Base-by-base conservation (phyloP, 2,113 vertebrate genomes). In the Oenanthe oenanthe region DNA sequence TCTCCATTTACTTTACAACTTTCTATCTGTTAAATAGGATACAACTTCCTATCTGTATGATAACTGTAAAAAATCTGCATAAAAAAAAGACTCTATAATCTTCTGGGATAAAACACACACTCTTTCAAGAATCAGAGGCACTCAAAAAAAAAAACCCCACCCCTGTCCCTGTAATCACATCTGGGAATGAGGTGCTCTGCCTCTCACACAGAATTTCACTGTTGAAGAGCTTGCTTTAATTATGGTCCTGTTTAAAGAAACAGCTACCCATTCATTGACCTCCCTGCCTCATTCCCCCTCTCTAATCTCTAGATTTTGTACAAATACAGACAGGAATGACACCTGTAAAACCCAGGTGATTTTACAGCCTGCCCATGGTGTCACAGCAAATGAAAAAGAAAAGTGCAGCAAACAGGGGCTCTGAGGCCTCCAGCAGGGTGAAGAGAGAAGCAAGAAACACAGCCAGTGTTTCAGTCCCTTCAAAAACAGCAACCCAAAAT, bases 351-450 rank as follows among this genome's bases (percentile, higher is more conserved):
- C 14, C 17, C 21, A 75, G 19, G 60, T 21, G 68, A 38, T 48
- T 81, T 53, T 34, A 65, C 10, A 57, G 26, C 16, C 36, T 0
- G 0, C 17, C 17, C 48, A 28, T 0, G 1, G 6, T 20, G 19
- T 68, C 50, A 65, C 79, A 67, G 40, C 17, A 84, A 74, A 71
- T 13, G 2, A 19, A 45, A 71, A 66, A 42, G 32, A 0, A 4
- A 40, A 89, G 17, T 11, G 12, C 8, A 58, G 47, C 29, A 45
- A 80, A 65, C 0, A 40, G 26, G 12, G 42, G 3, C 21, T 66
- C 58, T 40, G 58, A 6, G 43, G 28, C 75, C 75, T 88, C 43
- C 22, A n/a, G 45, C 7, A 29, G 63, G 34, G n/a, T 17, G 38
- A 65, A 50, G 34, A 86, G 48, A 38, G 45, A 82, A 85, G 57